Evolutionary conservation across 2,113 vertebrate genomes (phyloP), one percentile per base, ranked within the genome.

Genomic region (Hassar affinis): DNA sequence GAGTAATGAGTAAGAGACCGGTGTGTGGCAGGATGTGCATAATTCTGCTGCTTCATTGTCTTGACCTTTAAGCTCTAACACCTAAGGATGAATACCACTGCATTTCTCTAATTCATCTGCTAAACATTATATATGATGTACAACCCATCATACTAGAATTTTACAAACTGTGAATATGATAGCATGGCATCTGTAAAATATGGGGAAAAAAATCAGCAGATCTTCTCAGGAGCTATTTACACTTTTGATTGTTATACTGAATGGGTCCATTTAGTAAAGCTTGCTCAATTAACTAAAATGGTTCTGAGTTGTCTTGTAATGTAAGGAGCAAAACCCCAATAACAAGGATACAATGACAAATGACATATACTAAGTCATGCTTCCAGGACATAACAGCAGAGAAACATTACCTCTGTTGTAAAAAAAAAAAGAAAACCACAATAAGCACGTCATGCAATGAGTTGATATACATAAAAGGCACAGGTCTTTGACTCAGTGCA

Each of bases 401-500:
- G n/a, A n/a, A n/a, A n/a, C n/a, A n/a, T n/a, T n/a, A n/a, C n/a
- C n/a, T n/a, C n/a, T n/a, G n/a, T n/a, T n/a, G n/a, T n/a, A n/a
- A n/a, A n/a, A 12, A 45, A 0, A 45, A 0, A 45, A 45, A 72
- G 25, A 49, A 27, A 72, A 72, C 42, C 42, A 72, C 45, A 72
- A 71, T 25, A 2, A 22, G 66, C 18, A n/a, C 2, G 69, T 72
- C 25, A 27, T 72, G 25, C 0, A 27, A 15, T 72, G 61, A 42
- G 85, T n/a, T n/a, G n/a, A n/a, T 62, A 59, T 69, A 82, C 79
- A 47, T 62, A 25, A 25, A 38, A 49, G 8, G 47, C 5, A 30
- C 30, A 18, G 42, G 66, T 71, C 49, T 45, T 42, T 68, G 33
- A 6, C 12, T 27, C 20, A 47, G 20, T 78, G 22, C 17, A 2